phyloP scores from a whole-genome alignment of 2,797 vertebrate genomes.

The Oceanodroma leucorhoa region DNA sequence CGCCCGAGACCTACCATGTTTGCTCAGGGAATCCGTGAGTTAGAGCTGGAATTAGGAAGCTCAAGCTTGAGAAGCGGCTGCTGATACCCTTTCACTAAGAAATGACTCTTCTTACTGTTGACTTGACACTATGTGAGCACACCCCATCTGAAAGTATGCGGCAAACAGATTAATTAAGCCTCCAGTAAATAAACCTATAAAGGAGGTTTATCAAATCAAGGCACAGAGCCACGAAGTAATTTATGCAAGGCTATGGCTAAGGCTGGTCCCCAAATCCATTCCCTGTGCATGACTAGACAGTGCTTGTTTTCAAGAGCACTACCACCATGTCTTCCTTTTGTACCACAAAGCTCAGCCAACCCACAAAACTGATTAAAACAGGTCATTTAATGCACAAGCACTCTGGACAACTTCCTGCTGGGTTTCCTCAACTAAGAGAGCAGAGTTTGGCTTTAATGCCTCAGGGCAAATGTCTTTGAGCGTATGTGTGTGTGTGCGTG shows the following conservation, averaged over 20 bases:
- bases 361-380: background rate
- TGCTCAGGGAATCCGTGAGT: fast-evolving
- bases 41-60: background rate
- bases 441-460: conserved; percentile 10
- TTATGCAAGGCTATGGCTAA: background rate
- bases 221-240: background rate
- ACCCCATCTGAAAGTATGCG: background rate
- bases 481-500: background rate
- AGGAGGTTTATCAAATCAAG: background rate
- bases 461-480: background rate
- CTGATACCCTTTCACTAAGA: background rate
- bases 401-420: conserved; percentile 17
- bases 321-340: background rate
- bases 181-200: background rate
- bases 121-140: background rate
- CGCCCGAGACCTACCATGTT: background rate
- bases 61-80: background rate
- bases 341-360: background rate
- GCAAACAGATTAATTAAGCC: background rate
- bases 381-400: conserved; percentile 8
- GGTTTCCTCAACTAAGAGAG: background rate
- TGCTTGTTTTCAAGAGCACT: background rate
- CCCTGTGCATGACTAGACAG: background rate
- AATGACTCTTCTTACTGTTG: background rate
- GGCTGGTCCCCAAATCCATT: background rate